phyloP scores from a whole-genome alignment of 2,888 invertebrate genomes.

The Caenorhabditis uteleia region DNA sequence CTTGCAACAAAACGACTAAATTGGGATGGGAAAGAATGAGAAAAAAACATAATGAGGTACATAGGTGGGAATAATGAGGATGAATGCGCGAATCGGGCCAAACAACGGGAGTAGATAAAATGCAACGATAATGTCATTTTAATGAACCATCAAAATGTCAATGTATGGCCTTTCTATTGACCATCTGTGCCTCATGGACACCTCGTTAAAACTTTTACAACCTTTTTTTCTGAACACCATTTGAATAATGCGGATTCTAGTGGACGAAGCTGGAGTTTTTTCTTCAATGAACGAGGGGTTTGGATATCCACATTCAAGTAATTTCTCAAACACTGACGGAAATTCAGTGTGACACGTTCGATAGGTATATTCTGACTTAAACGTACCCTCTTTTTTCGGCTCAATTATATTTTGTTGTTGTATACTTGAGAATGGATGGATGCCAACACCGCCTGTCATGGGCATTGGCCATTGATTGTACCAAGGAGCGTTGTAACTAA shows the following conservation, averaged over 20 bases:
- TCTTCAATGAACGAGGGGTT: too few species aligned
- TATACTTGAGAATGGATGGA: constrained; percentile 46
- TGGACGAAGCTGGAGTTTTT: too few species aligned
- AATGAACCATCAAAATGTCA: constrained; percentile 42
- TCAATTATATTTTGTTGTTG: constrained; percentile 32
- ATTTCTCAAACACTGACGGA: too few species aligned
- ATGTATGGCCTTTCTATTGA: too few species aligned
- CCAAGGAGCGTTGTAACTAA: constrained; percentile 49
- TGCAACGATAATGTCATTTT: constrained; percentile 44
- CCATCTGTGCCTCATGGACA: too few species aligned
- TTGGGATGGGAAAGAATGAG: too few species aligned
- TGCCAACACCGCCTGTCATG: constrained; percentile 47
- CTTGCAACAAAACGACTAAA: too few species aligned
- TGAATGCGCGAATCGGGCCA: constrained; percentile 28
- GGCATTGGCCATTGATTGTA: constrained; percentile 57
- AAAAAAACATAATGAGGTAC: constrained; percentile 10
- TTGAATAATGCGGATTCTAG: too few species aligned
- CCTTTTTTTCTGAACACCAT: too few species aligned
- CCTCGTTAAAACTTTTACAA: too few species aligned
- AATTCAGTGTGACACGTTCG: too few species aligned
- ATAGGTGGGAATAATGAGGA: constrained; percentile 32
- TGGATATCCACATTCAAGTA: too few species aligned
- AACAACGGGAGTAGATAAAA: constrained; percentile 27
- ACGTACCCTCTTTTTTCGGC: constrained; percentile 18
- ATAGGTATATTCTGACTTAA: neutral